These are phyloP conservation scores for Himalopsyche anomala DNA, from an alignment of 2,888 invertebrate genomes.

Conservation along the genomic window DNA sequence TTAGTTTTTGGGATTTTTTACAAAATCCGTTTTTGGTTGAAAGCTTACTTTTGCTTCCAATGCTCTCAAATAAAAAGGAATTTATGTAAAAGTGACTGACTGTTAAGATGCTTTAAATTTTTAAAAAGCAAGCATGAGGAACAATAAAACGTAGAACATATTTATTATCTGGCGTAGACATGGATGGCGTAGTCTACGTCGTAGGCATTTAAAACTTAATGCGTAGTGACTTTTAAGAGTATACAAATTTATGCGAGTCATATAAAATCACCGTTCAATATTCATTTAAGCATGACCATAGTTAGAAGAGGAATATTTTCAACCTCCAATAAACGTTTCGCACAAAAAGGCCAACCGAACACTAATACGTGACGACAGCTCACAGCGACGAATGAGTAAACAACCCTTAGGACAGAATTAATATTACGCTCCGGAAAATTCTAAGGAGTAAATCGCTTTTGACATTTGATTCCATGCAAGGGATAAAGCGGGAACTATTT, in stretches of 20 bases:
- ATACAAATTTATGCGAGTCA: slow-evolving; percentile 24
- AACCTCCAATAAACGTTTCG: neutral
- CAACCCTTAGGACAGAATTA: neutral
- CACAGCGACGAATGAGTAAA: slow-evolving; percentile 9
- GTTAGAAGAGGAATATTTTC: neutral
- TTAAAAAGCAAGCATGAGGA: too few species aligned
- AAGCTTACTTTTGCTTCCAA: too few species aligned
- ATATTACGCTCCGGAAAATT: neutral
- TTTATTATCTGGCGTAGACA: too few species aligned
- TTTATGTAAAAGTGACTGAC: too few species aligned
- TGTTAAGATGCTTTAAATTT: too few species aligned
- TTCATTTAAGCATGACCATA: neutral
- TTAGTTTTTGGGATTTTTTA: too few species aligned
- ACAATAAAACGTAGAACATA: too few species aligned
- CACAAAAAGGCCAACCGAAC: neutral
- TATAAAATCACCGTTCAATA: slow-evolving; percentile 28
- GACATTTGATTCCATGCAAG: neutral
- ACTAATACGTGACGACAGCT: slow-evolving; percentile 1
- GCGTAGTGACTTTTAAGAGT: neutral
- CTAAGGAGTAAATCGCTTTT: neutral
- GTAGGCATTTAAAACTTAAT: neutral
- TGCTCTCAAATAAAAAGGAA: neutral
- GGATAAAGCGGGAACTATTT: neutral
- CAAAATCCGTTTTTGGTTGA: too few species aligned
- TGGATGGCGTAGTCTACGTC: neutral